Evolutionary conservation across 2,888 invertebrate genomes (phyloP), one percentile per base, ranked within the genome.

Genomic region (Microplitis manilae): DNA sequence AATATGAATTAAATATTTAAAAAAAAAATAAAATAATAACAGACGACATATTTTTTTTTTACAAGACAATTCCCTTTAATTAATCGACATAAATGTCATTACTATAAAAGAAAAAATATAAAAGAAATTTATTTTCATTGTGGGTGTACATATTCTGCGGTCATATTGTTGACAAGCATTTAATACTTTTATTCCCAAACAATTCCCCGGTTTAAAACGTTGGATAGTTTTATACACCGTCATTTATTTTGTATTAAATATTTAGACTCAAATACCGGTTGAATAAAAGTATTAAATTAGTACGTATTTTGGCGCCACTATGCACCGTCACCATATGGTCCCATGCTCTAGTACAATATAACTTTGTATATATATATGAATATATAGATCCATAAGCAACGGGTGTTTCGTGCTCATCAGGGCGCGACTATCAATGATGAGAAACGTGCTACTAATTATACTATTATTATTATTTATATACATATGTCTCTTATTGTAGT

Each of bases 331-430:
- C 68, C 68, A 68, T 74, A 67, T 64, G 64, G 64, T 68, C n/a
- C 38, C 30, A 30, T 30, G 30, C 64, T 39, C 73, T 50, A 13
- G 17, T 13, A 64, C 50, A 30, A 30, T 30, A 30, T 30, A 4
- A 20, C 60, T 17, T 41, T 50, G 6, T 41, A 70, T 17, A 6
- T 30, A 59, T 50, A 59, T 50, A 70, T 59, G 2, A 59, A 64
- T 17, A 30, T 30, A 30, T 30, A 30, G 30, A 30, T 30, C 30
- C 30, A 20, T 38, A 38, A 38, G 30, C 38, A 38, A 67, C 67
- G 67, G 67, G 67, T 67, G 67, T 70, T 62, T 69, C 41, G 70
- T 75, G 70, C 41, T 59, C 75, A 70, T 75, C 75, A 64, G 69
- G 69, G 20, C 75, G 69, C 61, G 50, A 75, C 75, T 75, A 75